These are phyloP conservation scores for Osmerus mordax DNA, from an alignment of 2,113 vertebrate species.

Conservation along the genomic window DNA sequence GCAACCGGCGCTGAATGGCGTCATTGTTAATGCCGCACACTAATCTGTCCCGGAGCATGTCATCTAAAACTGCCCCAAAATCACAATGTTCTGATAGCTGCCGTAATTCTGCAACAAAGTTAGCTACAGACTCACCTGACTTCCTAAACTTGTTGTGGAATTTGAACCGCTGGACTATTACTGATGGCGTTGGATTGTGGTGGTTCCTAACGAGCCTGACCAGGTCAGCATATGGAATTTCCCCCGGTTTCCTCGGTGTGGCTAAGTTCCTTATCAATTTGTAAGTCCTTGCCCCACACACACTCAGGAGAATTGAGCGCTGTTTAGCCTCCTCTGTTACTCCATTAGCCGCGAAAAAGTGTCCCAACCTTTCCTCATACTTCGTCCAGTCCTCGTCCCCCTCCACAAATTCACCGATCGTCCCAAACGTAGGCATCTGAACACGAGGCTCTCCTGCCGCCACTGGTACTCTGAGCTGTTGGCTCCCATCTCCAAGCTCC, in stretches of 20 bases:
- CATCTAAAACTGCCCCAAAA: slow-evolving; percentile 6
- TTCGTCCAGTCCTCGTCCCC: too few species aligned
- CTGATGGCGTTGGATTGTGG: slow-evolving; percentile 7
- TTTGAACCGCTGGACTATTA: slow-evolving; percentile 6
- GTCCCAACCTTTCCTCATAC: too few species aligned
- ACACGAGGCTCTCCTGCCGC: too few species aligned
- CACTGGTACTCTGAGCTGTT: too few species aligned
- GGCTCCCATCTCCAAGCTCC: too few species aligned
- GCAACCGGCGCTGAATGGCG: slow-evolving; percentile 6
- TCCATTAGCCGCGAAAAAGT: too few species aligned
- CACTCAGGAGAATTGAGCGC: too few species aligned
- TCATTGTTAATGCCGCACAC: slow-evolving; percentile 15
- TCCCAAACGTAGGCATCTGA: too few species aligned
- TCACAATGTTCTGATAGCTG: slow-evolving; percentile 12
- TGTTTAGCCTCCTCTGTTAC: too few species aligned
- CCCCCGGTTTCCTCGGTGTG: background rate
- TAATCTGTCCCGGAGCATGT: slow-evolving; percentile 9
- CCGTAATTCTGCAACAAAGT: background rate
- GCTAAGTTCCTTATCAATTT: too few species aligned
- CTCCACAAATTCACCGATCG: too few species aligned
- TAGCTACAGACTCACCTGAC: slow-evolving; percentile 12
- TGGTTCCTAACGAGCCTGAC: background rate
- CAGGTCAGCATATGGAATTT: slow-evolving; percentile 1
- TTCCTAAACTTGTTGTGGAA: slow-evolving; percentile 22
- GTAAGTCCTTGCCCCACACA: too few species aligned